These are phyloP conservation scores for Oreochromis spilurus DNA, from an alignment of 2,113 vertebrate genomes.

Conservation along the genomic window DNA sequence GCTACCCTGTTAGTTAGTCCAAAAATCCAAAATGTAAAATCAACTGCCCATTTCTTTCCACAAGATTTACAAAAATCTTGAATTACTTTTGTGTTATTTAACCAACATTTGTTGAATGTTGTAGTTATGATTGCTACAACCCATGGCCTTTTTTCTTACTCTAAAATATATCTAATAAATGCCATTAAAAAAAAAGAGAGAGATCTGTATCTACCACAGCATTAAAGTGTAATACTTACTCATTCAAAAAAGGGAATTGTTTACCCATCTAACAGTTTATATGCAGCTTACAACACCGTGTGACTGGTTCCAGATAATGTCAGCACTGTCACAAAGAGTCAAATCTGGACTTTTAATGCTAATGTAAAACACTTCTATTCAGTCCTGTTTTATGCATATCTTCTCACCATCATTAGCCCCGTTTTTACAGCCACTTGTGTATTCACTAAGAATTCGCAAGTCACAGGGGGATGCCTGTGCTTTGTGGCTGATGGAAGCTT, in stretches of 20 bases:
- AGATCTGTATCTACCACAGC: not conserved
- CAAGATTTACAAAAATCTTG: not conserved
- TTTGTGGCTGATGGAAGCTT: not conserved
- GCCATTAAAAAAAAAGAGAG: rapidly evolving
- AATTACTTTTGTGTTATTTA: not conserved
- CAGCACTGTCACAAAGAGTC: not conserved
- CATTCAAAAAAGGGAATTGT: not conserved
- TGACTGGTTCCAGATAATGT: not conserved
- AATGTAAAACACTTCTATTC: not conserved
- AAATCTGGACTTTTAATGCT: not conserved
- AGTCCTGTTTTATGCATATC: not conserved
- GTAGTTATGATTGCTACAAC: not conserved
- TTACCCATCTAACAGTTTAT: not conserved
- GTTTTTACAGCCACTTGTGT: not conserved
- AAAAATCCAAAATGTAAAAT: not conserved
- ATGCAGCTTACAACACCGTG: not conserved
- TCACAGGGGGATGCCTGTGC: not conserved
- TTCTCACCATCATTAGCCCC: not conserved
- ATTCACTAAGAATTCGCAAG: not conserved
- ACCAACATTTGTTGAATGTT: not conserved
- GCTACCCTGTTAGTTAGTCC: not conserved
- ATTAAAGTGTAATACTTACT: not conserved
- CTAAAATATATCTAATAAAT: not conserved
- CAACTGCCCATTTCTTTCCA: not conserved
- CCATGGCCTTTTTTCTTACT: not conserved